These are phyloP conservation scores for Poeciliopsis paucimaculata DNA, from an alignment of 2,797 vertebrate genomes.

Conservation along the genomic window DNA sequence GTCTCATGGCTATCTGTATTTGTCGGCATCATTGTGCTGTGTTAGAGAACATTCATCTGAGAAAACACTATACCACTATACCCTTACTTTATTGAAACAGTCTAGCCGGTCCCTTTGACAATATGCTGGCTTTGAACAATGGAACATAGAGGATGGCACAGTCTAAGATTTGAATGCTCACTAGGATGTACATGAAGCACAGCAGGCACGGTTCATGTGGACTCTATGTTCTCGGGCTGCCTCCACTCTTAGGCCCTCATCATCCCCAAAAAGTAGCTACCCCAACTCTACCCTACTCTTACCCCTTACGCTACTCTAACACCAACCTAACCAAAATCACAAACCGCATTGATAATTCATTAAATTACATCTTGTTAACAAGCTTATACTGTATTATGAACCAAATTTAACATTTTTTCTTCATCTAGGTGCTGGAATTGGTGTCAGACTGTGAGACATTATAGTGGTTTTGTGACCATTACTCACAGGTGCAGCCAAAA, in stretches of 20 bases:
- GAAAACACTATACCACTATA: neutral
- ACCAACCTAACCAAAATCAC: neutral
- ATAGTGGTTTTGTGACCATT: neutral
- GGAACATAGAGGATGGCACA: neutral
- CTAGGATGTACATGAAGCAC: neutral
- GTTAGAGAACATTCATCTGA: constrained; percentile 14
- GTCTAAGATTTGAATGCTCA: neutral
- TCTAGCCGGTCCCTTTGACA: neutral
- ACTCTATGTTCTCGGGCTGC: neutral
- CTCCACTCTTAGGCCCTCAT: neutral
- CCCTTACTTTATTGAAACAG: neutral
- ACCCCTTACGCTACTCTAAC: neutral
- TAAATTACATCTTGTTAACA: neutral
- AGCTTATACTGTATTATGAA: neutral
- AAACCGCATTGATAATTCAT: neutral
- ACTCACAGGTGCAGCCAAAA: neutral
- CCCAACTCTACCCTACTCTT: neutral
- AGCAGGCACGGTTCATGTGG: neutral
- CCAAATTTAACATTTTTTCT: neutral
- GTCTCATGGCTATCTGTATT: neutral
- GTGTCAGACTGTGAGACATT: neutral
- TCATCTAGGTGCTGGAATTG: neutral
- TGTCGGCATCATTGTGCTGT: neutral
- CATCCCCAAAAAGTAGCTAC: neutral
- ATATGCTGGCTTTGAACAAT: neutral